Conservation (phyloP, 2,113 vertebrate species). For the Callocephalon fimbriatum region DNA sequence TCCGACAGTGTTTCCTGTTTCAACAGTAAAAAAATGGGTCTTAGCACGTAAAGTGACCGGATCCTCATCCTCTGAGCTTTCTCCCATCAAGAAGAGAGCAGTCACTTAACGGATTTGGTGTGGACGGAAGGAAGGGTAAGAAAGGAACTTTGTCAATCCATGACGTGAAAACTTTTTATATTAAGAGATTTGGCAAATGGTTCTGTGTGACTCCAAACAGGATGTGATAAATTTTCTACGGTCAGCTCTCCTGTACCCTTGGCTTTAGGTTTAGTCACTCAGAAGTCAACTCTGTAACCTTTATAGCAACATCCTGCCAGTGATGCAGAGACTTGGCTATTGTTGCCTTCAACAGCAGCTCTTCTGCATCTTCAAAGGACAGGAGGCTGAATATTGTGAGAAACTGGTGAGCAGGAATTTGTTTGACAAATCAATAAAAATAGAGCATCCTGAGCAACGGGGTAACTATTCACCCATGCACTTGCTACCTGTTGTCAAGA, state of each 20-base stretch:
- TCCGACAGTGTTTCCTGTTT: conserved; percentile 48
- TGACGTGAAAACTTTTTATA: conserved; percentile 42
- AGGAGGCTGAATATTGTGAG: not conserved
- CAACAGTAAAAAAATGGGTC: not conserved
- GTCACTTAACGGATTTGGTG: conserved; percentile 14
- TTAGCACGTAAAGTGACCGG: not conserved
- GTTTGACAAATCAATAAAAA: not conserved
- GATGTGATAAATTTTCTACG: conserved; percentile 42
- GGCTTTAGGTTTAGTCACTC: not conserved
- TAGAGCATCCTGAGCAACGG: not conserved
- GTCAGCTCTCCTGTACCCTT: not conserved
- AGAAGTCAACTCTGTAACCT: not conserved
- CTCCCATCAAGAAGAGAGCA: not conserved
- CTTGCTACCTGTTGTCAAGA: not conserved
- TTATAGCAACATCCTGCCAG: conserved; percentile 14
- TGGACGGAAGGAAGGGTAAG: conserved; percentile 57
- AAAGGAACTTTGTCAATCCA: conserved; percentile 26
- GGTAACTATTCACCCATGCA: not conserved
- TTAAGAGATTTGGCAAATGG: not conserved
- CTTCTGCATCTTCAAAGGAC: conserved; percentile 6
- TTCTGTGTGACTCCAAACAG: not conserved
- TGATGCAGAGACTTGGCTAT: not conserved
- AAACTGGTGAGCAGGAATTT: not conserved
- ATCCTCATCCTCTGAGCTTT: conserved; percentile 35
- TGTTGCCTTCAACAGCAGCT: not conserved